Base-by-base conservation (phyloP, 2,797 vertebrate species). In the Pangasius sanitwongsei region DNA sequence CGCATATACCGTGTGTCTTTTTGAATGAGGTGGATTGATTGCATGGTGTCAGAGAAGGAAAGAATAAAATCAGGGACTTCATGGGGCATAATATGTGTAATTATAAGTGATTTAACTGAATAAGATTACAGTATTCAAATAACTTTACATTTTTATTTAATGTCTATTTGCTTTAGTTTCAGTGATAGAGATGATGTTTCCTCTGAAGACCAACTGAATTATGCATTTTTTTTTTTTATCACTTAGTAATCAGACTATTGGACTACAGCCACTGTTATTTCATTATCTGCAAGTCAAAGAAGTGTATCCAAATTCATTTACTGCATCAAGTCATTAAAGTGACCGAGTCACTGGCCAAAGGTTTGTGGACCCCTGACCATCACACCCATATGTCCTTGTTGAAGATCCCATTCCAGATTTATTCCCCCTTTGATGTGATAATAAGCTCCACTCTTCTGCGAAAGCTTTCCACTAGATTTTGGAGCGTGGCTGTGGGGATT, bases 281-380 rank as follows among this genome's bases (percentile, higher is more conserved):
- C 20, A 59, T 59, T 59, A 82, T 37, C 55, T 20, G 1, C 20
- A 12, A 20, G 78, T 59, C 31, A 59, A 59, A 37, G 55, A 59
- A 81, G 78, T 81, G 55, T 37, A 37, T 25, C 78, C n/a, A 3
- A 81, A 59, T 37, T 81, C 31, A 81, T 81, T 81, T 25, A 81
- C 78, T 81, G 20, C 41, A 59, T 82, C 55, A 5, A 82, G 78
- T 37, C 34, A 59, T 20, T 82, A 34, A 55, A 59, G 78, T 48
- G 0, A 48, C 48, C 48, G 48, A 48, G 48, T 48, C 48, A 48
- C 48, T 48, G 41, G 13, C 4, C 65, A 31, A 67, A 67, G 4
- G 63, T 67, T 9, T 67, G 63, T 67, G 63, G 8, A 67, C n/a
- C 31, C 65, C 65, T 31, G n/a, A 34, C 65, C 65, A 69, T 31